phyloP scores from a whole-genome alignment of 2,113 vertebrate genomes.

The Pangasianodon gigas region DNA sequence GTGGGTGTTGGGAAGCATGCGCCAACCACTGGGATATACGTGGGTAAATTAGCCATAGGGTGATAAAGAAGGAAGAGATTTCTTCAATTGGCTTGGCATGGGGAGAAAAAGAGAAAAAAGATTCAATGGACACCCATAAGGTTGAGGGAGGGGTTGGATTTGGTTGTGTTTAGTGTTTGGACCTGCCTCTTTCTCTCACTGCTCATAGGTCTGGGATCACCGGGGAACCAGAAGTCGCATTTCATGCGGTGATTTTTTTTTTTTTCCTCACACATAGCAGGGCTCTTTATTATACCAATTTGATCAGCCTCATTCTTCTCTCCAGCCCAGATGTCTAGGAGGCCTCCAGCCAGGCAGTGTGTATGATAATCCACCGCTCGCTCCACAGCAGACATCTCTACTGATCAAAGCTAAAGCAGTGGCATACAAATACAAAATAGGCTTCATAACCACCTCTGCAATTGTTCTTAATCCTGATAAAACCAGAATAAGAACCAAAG shows the following conservation, averaged over 20 bases:
- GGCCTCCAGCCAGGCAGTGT: neutral
- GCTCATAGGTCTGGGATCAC: neutral
- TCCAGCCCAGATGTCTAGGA: constrained; percentile 28
- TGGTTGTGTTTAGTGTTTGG: neutral
- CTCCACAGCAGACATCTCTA: neutral
- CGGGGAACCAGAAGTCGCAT: neutral
- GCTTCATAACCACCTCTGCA: constrained; percentile 14
- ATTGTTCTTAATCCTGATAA: constrained; percentile 16
- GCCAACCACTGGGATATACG: constrained; percentile 79
- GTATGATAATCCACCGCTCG: neutral
- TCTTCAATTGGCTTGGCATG: constrained; percentile 57
- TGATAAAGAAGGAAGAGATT: constrained; percentile 79
- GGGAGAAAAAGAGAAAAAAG: neutral
- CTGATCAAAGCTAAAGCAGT: constrained; percentile 26
- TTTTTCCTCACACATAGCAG: neutral
- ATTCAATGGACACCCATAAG: constrained; percentile 10
- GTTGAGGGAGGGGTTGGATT: constrained; percentile 1
- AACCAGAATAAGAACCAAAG: neutral
- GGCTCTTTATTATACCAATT: constrained; percentile 21
- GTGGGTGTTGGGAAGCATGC: constrained; percentile 82
- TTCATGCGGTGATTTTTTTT: constrained; percentile 1
- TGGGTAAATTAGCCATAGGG: constrained; percentile 85
- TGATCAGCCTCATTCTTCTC: neutral
- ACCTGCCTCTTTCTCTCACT: constrained; percentile 30
- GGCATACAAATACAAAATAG: neutral